A percentile compares a stretch with the other conserved stretches of the same genome.
Conservation (phyloP, 2,888 invertebrate genomes). For the Cerceris rybyensis region DNA sequence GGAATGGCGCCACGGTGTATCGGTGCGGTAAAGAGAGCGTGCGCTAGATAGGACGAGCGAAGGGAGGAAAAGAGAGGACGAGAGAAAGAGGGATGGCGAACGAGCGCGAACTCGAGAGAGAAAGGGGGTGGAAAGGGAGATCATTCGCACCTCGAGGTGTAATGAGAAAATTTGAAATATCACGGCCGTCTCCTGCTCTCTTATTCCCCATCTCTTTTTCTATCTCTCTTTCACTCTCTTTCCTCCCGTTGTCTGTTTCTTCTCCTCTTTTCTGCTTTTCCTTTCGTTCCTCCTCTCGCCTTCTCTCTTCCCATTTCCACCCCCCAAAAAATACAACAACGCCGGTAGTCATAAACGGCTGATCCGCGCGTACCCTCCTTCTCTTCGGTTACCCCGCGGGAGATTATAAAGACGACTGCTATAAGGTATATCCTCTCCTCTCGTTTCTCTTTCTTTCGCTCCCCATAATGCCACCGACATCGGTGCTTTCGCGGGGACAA, state of each 20-base stretch:
- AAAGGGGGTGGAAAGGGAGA: constrained; percentile 64
- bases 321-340: constrained; percentile 71
- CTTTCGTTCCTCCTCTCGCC: constrained; percentile 22
- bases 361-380: constrained; percentile 65
- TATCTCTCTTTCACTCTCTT: constrained; percentile 22
- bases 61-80: constrained; percentile 33
- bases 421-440: constrained; percentile 55
- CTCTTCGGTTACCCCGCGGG: constrained; percentile 51
- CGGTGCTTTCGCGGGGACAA: constrained; percentile 58
- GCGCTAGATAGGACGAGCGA: constrained; percentile 54
- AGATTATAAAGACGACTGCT: constrained; percentile 74
- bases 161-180: constrained; percentile 82
- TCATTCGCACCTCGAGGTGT: constrained; percentile 81
- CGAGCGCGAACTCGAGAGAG: constrained; percentile 18
- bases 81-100: constrained; percentile 42
- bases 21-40: constrained; percentile 51
- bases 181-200: constrained; percentile 70
- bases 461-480: constrained; percentile 45
- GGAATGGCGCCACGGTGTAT: constrained; percentile 62
- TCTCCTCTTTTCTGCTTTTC: constrained; percentile 20
- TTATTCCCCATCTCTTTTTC: constrained; percentile 27
- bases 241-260: constrained; percentile 56
- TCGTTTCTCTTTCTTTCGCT: constrained; percentile 35
- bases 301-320: constrained; percentile 15
- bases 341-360: constrained; percentile 77